Conservation (phyloP, 2,888 invertebrate species). For the Plemyria rubiginata region DNA sequence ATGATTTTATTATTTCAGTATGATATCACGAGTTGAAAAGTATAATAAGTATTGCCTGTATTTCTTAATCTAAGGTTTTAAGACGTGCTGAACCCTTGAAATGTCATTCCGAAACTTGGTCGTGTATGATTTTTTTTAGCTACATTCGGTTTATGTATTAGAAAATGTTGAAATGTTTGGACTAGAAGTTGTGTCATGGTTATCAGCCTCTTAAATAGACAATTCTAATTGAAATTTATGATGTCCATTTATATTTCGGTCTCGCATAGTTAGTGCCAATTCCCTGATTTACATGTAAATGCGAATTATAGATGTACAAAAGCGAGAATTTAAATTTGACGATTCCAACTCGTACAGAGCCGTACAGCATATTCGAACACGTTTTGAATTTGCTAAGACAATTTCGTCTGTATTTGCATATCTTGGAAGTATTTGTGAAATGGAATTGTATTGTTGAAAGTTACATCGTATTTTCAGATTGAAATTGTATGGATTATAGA, state of each 20-base stretch:
- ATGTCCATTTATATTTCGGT: background rate
- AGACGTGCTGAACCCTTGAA: too few relatives aligned
- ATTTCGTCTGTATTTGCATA: slow-evolving; percentile 23
- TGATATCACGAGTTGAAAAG: too few relatives aligned
- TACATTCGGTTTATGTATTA: too few relatives aligned
- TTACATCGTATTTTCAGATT: background rate
- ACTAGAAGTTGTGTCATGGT: too few relatives aligned
- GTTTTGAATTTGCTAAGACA: slow-evolving; percentile 20
- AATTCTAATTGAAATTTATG: background rate
- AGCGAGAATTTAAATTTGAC: slow-evolving; percentile 35
- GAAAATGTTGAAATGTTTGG: too few relatives aligned
- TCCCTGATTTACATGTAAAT: slow-evolving; percentile 11
- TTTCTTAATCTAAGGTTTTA: too few relatives aligned
- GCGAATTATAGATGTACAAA: slow-evolving; percentile 12
- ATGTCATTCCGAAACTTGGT: too few relatives aligned
- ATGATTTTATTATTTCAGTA: too few relatives aligned
- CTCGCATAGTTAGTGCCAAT: background rate
- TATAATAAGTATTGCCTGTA: too few relatives aligned
- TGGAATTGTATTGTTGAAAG: slow-evolving; percentile 10
- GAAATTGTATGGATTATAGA: too few relatives aligned
- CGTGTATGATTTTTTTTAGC: too few relatives aligned
- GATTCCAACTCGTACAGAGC: slow-evolving; percentile 23
- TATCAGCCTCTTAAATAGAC: too few relatives aligned
- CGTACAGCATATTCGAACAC: slow-evolving; percentile 3
- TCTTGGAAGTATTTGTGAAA: slow-evolving; percentile 1